These are phyloP conservation scores for Chaetura pelagica DNA, from an alignment of 2,113 vertebrate genomes.

Conservation along the genomic window DNA sequence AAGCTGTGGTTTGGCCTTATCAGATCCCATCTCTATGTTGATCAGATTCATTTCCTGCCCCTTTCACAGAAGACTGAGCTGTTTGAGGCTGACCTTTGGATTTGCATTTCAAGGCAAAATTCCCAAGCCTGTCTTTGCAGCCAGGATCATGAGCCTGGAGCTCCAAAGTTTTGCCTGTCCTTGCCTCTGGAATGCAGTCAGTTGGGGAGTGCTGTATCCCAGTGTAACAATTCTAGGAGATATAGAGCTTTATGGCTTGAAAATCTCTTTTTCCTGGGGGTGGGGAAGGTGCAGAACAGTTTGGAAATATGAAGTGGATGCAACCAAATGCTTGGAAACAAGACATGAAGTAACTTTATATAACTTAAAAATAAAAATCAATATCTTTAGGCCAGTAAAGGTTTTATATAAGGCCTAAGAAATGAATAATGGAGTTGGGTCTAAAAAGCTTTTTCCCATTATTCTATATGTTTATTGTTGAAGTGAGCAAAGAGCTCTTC, in stretches of 20 bases:
- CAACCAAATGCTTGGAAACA: neutral
- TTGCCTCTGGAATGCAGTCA: rapidly evolving
- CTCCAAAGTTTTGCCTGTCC: neutral
- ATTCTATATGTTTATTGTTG: neutral
- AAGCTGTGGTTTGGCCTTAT: neutral
- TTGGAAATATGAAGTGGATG: neutral
- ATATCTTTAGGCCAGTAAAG: neutral
- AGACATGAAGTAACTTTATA: neutral
- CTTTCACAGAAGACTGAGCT: rapidly evolving
- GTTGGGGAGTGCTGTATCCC: neutral
- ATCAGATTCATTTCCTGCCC: neutral
- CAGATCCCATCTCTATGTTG: neutral
- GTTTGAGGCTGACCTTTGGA: neutral
- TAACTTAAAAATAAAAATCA: neutral
- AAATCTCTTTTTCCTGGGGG: neutral
- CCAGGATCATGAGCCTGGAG: too few species aligned
- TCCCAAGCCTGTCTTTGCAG: neutral
- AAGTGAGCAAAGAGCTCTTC: neutral
- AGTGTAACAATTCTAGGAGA: neutral
- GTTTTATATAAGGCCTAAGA: neutral
- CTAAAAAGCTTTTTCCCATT: neutral
- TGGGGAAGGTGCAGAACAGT: neutral
- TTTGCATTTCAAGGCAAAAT: neutral
- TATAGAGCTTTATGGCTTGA: neutral
- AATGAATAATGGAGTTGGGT: neutral